phyloP scores from a whole-genome alignment of 2,113 vertebrate genomes.

The Colistium nudipinnis region DNA sequence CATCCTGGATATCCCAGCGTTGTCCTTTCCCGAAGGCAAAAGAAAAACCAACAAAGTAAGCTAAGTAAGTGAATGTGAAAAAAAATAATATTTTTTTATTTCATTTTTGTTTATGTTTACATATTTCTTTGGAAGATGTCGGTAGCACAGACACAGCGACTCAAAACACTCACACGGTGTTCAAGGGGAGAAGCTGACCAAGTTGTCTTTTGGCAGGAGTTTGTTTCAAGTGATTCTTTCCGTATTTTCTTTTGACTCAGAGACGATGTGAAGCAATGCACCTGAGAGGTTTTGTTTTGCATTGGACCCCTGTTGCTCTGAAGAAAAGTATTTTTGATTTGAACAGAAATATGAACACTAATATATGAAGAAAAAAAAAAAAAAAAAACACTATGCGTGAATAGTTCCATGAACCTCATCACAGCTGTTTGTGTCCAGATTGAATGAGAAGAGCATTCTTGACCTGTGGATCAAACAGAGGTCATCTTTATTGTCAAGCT shows the following conservation, averaged over 20 bases:
- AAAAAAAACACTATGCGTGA: conserved; percentile 62
- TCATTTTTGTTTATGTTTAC: conserved; percentile 67
- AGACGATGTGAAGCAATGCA: conserved; percentile 64
- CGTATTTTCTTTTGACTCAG: conserved; percentile 66
- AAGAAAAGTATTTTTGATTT: conserved; percentile 75
- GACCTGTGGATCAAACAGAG: conserved; percentile 59
- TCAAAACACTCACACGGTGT: conserved; percentile 42
- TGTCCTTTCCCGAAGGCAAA: conserved; percentile 71
- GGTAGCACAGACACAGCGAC: conserved; percentile 52
- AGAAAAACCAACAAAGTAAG: conserved; percentile 77
- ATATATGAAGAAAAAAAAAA: conserved; percentile 39
- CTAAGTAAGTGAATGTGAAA: conserved; percentile 83
- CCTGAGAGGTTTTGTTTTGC: conserved; percentile 49
- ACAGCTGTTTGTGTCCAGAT: conserved; percentile 67
- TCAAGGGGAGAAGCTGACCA: conserved; percentile 37
- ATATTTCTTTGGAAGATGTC: conserved; percentile 69
- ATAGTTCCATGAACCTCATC: conserved; percentile 67
- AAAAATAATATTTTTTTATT: conserved; percentile 78
- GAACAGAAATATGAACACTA: conserved; percentile 71
- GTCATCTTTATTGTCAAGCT: conserved; percentile 60
- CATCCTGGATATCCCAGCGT: conserved; percentile 48
- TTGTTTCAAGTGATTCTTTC: conserved; percentile 51
- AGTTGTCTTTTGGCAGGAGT: conserved; percentile 32
- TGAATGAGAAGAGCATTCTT: conserved; percentile 65
- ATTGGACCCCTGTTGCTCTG: conserved; percentile 69